phyloP scores from a whole-genome alignment of 2,113 vertebrate species.

The Melanocharis versteri region DNA sequence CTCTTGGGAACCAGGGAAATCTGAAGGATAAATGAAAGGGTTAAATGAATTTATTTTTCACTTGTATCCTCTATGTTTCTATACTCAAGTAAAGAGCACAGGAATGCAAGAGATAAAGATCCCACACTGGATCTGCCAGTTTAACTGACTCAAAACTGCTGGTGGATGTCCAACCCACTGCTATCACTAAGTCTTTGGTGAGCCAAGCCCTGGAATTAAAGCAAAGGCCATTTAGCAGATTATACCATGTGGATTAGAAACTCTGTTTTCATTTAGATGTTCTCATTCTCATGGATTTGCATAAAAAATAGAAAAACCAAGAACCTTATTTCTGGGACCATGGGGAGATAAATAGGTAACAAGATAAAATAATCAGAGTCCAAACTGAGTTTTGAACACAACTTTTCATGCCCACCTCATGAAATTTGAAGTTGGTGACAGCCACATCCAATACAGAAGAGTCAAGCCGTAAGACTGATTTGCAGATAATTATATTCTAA shows the following conservation, averaged over 20 bases:
- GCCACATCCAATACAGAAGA: neutral
- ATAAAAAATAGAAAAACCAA: neutral
- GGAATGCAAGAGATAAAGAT: neutral
- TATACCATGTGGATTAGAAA: neutral
- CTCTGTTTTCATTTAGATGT: neutral
- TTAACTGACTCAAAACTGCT: neutral
- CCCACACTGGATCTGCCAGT: neutral
- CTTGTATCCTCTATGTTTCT: neutral
- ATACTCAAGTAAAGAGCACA: neutral
- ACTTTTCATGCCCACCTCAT: neutral
- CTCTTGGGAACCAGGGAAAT: conserved; percentile 91
- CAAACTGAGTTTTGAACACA: neutral
- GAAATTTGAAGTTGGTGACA: neutral
- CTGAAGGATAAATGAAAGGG: conserved; percentile 64
- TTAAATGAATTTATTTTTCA: neutral
- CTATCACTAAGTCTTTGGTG: neutral
- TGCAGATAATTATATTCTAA: neutral
- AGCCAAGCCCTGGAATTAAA: neutral
- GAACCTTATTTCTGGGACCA: neutral
- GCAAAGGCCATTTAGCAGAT: neutral
- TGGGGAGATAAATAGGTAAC: neutral
- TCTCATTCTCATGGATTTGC: neutral
- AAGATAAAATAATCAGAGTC: neutral
- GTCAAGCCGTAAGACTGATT: neutral
- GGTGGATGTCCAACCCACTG: neutral